These are phyloP conservation scores for Neoaliturus tenellus DNA, from an alignment of 2,888 invertebrate species.

Conservation along the genomic window DNA sequence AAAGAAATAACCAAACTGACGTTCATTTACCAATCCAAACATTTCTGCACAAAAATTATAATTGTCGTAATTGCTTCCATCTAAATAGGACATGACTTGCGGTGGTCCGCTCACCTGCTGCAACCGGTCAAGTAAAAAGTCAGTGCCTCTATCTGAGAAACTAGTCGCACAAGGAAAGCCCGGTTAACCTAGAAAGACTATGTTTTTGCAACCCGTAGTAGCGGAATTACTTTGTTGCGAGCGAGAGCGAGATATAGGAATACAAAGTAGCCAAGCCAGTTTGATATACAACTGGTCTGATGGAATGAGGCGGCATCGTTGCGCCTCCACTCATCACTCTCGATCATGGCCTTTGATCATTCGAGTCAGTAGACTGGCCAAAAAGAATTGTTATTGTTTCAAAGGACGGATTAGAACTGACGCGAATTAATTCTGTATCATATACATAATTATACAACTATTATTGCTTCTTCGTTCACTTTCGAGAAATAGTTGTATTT, in stretches of 20 bases:
- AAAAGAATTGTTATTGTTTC: no score
- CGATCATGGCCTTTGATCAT: not conserved
- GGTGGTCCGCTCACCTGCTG: not conserved
- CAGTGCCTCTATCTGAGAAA: not conserved
- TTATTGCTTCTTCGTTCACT: no score
- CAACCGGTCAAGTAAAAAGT: not conserved
- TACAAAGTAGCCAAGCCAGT: constrained; percentile 48
- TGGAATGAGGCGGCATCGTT: constrained; percentile 10
- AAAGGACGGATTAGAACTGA: no score
- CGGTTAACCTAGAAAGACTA: not conserved
- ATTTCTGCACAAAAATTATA: no score
- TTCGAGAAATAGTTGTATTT: no score
- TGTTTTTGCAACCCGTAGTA: constrained; percentile 40
- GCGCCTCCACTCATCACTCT: not conserved
- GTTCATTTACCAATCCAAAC: no score
- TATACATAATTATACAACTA: no score
- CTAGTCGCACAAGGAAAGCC: not conserved
- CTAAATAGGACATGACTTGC: no score
- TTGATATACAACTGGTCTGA: not conserved
- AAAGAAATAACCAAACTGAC: no score
- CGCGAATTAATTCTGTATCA: no score
- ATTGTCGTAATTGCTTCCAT: no score
- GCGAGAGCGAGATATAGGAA: constrained; percentile 20
- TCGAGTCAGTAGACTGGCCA: no score
- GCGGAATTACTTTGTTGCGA: constrained; percentile 13